Base-by-base conservation (phyloP, 2,113 vertebrate genomes). In the Carassius gibelio region DNA sequence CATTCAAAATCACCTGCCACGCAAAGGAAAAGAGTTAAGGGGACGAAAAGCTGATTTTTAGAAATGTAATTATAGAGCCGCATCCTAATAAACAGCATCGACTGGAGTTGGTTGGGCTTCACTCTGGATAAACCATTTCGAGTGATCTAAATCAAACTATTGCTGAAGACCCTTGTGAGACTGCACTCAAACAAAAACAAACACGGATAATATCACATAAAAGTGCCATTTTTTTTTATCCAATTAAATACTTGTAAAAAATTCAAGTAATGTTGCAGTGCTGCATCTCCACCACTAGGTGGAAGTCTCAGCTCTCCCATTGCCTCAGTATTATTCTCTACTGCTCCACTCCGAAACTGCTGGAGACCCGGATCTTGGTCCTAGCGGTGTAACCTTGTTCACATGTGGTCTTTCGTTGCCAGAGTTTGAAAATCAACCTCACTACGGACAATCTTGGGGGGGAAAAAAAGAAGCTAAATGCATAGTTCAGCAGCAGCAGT, bases 401-500 rank as follows among this genome's bases (percentile, higher is more conserved):
- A 82, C 15, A 21, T 14, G 15, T 61, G 30, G 75, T 23, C 72
- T 59, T 71, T 59, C 34, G 13, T 36, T 71, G 61, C 78, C 61
- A 76, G 61, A 23, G 30, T 72, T 85, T 69, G 59, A 82, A 83
- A 50, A 59, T 30, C 62, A 84, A 81, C 83, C 75, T 88, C 89
- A 87, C 87, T 81, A 72, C 83, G 81, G 91, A 91, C 92, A 89
- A 89, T 95, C 94, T 95, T 30, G 30, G 30, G 30, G 30, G 30
- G 2, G 2, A 30, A 30, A 30, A 30, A 30, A 30, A 30, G 1
- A 30, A 30, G 30, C 90, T 90, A 15, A 81, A 94, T 95, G 94
- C 94, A 95, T 94, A 94, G 94, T 91, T 92, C 30, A 30, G 30
- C 30, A 88, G 91, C 93, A 93, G 93, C 91, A 52, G 50, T 11